These are phyloP conservation scores for Pemphigus obesinymphae DNA, from an alignment of 1,140 invertebrate species.

Conservation along the genomic window DNA sequence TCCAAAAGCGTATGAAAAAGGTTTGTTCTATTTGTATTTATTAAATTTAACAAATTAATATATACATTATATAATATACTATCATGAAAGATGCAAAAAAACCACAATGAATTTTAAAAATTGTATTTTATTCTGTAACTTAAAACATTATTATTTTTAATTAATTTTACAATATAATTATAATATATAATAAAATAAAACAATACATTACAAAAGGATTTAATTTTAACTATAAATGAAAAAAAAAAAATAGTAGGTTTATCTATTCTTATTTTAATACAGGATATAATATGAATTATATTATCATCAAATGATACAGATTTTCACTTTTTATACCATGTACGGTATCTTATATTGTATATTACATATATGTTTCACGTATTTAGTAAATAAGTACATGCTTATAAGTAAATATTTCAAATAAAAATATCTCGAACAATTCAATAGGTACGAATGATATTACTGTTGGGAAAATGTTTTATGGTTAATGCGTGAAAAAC, in stretches of 20 bases:
- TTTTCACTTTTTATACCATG: not conserved
- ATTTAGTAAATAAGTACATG: not conserved
- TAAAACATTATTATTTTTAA: not conserved
- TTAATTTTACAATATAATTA: not conserved
- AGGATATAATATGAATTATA: too few species aligned
- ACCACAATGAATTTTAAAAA: not conserved
- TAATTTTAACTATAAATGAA: not conserved
- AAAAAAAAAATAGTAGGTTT: not conserved
- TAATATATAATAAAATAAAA: not conserved
- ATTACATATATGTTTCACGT: not conserved
- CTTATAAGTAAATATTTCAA: not conserved
- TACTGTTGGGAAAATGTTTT: not conserved
- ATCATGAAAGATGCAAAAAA: too few species aligned
- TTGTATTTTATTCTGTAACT: not conserved
- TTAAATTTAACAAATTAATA: not conserved
- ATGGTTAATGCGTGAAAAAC: too few species aligned
- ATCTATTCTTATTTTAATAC: not conserved
- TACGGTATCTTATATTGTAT: not conserved
- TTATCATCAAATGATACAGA: not conserved
- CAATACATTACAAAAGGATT: not conserved
- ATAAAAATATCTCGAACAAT: not conserved
- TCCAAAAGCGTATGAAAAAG: not conserved
- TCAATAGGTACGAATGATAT: not conserved
- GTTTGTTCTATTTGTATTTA: not conserved
- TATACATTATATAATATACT: too few species aligned